A percentile compares a stretch with the other conserved stretches of the same genome.
Evolutionary conservation across 2,888 invertebrate species (phyloP).

Genomic region (Sclerodermus sp.): DNA sequence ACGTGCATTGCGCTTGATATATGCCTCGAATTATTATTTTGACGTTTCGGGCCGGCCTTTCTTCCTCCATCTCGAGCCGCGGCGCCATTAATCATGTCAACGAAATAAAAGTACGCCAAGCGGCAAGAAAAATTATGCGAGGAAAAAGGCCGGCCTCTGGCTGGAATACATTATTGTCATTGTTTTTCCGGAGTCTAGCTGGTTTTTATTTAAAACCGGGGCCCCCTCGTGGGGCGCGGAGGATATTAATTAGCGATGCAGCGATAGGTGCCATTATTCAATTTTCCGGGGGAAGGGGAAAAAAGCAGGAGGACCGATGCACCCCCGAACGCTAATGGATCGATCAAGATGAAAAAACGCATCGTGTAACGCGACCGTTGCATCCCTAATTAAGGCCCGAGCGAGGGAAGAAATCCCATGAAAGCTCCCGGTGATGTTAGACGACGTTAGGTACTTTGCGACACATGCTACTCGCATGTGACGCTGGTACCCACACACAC

Average conservation of each 20-base stretch:
- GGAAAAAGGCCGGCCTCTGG: constrained; percentile 21
- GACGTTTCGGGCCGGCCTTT: constrained; percentile 34
- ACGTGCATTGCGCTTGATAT: constrained; percentile 30
- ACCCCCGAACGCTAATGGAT: no score
- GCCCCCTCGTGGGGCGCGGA: background rate
- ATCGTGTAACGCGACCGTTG: no score
- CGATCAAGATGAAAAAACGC: no score
- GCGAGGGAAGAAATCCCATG: no score
- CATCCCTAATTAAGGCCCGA: no score
- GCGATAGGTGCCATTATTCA: background rate
- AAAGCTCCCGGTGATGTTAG: no score
- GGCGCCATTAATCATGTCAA: constrained; percentile 42
- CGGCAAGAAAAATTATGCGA: constrained; percentile 39
- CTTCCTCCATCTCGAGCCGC: constrained; percentile 25
- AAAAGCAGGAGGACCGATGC: background rate
- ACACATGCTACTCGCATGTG: no score
- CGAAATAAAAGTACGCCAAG: constrained; percentile 35
- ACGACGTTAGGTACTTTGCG: no score
- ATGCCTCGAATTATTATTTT: constrained; percentile 45
- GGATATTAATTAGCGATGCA: constrained; percentile 29
- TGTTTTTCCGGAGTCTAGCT: constrained; percentile 18
- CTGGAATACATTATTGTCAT: constrained; percentile 35
- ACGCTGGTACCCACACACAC: no score
- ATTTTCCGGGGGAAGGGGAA: background rate
- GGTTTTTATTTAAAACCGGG: constrained; percentile 4